Percentiles rank a stretch among this genome's conserved stretches.
phyloP scores from a whole-genome alignment of 2,888 invertebrate genomes.

The Aleiodes leptofemur region DNA sequence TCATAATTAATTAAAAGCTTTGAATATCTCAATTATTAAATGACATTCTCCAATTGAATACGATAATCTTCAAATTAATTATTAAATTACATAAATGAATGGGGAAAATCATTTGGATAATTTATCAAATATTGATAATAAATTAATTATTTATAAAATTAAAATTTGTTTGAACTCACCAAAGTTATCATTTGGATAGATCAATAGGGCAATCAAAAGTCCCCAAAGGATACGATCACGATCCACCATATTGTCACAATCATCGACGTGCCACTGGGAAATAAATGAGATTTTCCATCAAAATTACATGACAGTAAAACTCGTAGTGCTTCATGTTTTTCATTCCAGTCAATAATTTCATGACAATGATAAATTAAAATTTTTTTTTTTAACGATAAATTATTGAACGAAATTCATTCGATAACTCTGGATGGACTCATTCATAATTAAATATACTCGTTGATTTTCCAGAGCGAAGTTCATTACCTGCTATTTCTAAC shows the following conservation, averaged over 20 bases:
- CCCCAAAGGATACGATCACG: slow-evolving; percentile 67
- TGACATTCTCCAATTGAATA: no score
- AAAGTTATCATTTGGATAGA: slow-evolving; percentile 71
- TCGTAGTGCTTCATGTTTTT: not conserved
- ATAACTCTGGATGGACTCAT: not conserved
- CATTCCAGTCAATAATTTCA: slow-evolving; percentile 10
- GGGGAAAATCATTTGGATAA: no score
- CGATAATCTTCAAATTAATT: no score
- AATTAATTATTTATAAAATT: not conserved
- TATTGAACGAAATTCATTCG: not conserved
- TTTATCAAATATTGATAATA: not conserved
- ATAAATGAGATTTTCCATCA: slow-evolving; percentile 39
- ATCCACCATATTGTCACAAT: slow-evolving; percentile 71
- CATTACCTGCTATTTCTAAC: no score
- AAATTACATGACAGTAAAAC: slow-evolving; percentile 23
- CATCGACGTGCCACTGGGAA: slow-evolving; percentile 60
- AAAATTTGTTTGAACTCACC: slow-evolving; percentile 61
- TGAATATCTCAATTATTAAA: no score
- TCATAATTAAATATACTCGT: no score
- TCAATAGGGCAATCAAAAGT: slow-evolving; percentile 69
- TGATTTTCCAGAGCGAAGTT: no score
- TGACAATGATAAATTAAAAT: not conserved
- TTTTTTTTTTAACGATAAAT: not conserved
- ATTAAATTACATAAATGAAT: no score
- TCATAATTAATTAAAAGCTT: no score